Percentiles rank a stretch among this genome's conserved stretches.
phyloP scores from a whole-genome alignment of 1,140 invertebrate species.

The Aphis craccivora region DNA sequence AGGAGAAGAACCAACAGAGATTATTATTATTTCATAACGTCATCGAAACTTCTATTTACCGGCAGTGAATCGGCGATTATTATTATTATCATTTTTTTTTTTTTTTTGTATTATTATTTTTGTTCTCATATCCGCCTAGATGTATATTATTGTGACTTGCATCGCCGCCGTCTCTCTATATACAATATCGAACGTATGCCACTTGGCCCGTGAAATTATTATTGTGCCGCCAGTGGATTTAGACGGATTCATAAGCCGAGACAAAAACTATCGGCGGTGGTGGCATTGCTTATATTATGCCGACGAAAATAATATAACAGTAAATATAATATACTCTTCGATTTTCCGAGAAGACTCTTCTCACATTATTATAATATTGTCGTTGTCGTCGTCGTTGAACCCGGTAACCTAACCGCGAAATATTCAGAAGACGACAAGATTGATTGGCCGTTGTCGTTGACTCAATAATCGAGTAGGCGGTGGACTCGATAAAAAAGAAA shows the following conservation, averaged over 20 bases:
- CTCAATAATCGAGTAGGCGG: background rate
- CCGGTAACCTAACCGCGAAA: background rate
- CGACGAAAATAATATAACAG: background rate
- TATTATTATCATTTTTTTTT: conserved; percentile 23
- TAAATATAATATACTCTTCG: background rate
- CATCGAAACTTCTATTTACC: conserved; percentile 26
- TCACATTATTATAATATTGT: background rate
- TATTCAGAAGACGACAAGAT: background rate
- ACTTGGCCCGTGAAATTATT: conserved; percentile 38
- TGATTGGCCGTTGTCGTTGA: background rate
- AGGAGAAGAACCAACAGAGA: background rate
- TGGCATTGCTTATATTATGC: background rate
- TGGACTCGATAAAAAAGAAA: background rate
- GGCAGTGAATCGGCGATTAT: conserved; percentile 53
- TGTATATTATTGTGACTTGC: conserved; percentile 27
- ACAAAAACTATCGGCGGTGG: background rate
- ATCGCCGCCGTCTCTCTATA: background rate
- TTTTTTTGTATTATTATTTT: conserved; percentile 32
- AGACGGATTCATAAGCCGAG: conserved; percentile 29
- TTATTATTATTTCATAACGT: conserved; percentile 31
- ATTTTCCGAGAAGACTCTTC: background rate
- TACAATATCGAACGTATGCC: background rate
- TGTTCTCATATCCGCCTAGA: conserved; percentile 50
- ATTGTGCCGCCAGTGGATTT: background rate
- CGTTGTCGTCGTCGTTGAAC: background rate